phyloP scores from a whole-genome alignment of 2,797 vertebrate genomes.

The Pangasius sanitwongsei region DNA sequence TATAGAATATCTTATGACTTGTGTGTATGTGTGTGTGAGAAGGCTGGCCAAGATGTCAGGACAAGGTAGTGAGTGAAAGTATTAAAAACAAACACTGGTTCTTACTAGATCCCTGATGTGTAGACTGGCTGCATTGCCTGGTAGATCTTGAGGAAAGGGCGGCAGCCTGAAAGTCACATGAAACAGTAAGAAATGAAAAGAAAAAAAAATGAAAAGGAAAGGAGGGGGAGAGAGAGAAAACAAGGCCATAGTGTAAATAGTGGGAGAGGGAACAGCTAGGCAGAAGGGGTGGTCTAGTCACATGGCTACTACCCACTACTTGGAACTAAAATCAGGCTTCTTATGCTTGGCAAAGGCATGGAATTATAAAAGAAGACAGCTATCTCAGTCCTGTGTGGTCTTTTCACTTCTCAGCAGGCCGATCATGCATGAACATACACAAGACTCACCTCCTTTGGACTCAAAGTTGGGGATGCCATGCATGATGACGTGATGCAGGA shows the following conservation, averaged over 20 bases:
- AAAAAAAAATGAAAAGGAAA: conserved; percentile 11
- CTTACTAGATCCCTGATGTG: conserved; percentile 99
- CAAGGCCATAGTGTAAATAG: conserved; percentile 34
- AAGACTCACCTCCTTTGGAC: conserved; percentile 86
- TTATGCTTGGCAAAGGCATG: conserved; percentile 2
- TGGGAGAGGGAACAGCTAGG: not conserved
- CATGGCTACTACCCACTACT: conserved; percentile 25
- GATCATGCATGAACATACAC: conserved; percentile 3
- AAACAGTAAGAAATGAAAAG: conserved; percentile 26
- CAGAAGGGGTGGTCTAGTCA: conserved; percentile 4
- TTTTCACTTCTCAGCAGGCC: not conserved
- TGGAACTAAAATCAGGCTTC: conserved; percentile 6
- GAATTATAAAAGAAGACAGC: not conserved
- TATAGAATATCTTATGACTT: conserved; percentile 37
- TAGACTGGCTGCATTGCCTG: conserved; percentile 99
- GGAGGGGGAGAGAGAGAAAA: conserved; percentile 27
- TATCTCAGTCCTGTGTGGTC: conserved; percentile 16
- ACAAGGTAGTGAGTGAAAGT: conserved; percentile 26
- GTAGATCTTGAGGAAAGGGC: conserved; percentile 98
- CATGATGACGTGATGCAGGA: conserved; percentile 97
- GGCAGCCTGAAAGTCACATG: conserved; percentile 83
- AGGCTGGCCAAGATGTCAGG: conserved; percentile 41
- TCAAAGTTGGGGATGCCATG: conserved; percentile 97
- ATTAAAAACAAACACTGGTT: conserved; percentile 52
- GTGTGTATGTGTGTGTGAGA: not conserved